Percentiles rank a stretch among this genome's conserved stretches.
phyloP scores from a whole-genome alignment of 2,113 vertebrate species.

The Hymenochirus boettgeri region DNA sequence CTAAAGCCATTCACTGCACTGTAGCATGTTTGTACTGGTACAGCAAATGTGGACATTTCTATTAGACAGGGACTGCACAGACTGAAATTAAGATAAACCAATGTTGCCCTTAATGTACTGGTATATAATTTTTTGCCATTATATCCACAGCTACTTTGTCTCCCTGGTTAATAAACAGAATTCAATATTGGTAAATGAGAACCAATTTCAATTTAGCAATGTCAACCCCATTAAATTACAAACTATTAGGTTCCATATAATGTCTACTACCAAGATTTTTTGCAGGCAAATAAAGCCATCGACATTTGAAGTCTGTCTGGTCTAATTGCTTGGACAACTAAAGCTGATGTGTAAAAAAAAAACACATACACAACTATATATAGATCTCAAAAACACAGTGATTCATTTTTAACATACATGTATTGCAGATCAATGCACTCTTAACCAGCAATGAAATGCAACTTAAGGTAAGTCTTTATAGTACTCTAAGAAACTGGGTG shows the following conservation, averaged over 20 bases:
- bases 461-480: too few species aligned
- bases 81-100: too few species aligned
- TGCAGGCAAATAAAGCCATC: constrained; percentile 82
- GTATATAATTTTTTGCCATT: too few species aligned
- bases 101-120: too few species aligned
- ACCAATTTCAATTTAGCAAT: too few species aligned
- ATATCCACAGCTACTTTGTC: too few species aligned
- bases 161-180: neutral
- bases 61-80: neutral
- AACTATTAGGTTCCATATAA: too few species aligned
- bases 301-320: constrained; percentile 88
- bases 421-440: too few species aligned
- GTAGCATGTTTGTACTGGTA: neutral
- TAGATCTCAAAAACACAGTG: too few species aligned
- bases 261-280: constrained; percentile 73
- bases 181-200: neutral
- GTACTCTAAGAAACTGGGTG: too few species aligned
- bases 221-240: neutral
- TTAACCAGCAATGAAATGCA: too few species aligned
- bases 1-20: neutral
- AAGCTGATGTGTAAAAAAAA: constrained; percentile 69
- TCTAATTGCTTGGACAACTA: constrained; percentile 85
- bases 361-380: neutral
- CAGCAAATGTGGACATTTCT: neutral
- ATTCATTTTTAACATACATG: too few species aligned